Base-by-base conservation (phyloP, 2,888 invertebrate genomes). In the Chloroclystis v-ata region DNA sequence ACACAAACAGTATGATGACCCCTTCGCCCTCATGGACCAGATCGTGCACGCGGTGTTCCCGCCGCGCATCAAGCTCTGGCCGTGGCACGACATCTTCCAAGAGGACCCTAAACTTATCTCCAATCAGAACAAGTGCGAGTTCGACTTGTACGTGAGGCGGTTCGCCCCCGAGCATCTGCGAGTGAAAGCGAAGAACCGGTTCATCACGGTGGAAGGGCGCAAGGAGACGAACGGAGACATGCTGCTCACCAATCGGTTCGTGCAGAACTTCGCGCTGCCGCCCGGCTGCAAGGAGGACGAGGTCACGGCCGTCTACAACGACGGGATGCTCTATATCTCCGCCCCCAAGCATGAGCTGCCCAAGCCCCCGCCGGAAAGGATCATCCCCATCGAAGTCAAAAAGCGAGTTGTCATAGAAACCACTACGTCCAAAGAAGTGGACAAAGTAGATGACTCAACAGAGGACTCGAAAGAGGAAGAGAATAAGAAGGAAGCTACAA, bases 261-360 rank as follows among this genome's bases (percentile, higher is more conserved):
- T 83, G 2, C 86, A 86, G 53, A 70, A 82, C 16, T 85, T 84
- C 40, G 76, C 74, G 10, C 56, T 87, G 20, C 87, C 87, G 1
- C 61, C 70, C 1, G 85, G 83, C 12, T 78, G 76, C 43, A 78
- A 72, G 24, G 77, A 73, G 28, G 85, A 86, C 8, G 87, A 86
- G 61, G 82, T 87, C 6, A 76, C 66, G 0, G 87, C 87, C 1
- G 72, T 79, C 1, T 61, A 79, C 35, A 78, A 81, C 28, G 82
- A 79, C 29, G 79, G 83, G 30, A 57, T 84, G 4, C 59, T 87
- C 10, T 65, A 63, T 2, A 66, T 87, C 11, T 68, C 75, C 1
- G 84, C 79, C 1, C 87, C 86, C 0, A 84, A 77, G 62, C 83
- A 86, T 39, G 75, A 78, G 40, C 45, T 85, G 0, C 85, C 87